A percentile compares a stretch with the other conserved stretches of the same genome.
Evolutionary conservation across 2,888 invertebrate genomes (phyloP).

Genomic region (Dicyrtoma fusca): DNA sequence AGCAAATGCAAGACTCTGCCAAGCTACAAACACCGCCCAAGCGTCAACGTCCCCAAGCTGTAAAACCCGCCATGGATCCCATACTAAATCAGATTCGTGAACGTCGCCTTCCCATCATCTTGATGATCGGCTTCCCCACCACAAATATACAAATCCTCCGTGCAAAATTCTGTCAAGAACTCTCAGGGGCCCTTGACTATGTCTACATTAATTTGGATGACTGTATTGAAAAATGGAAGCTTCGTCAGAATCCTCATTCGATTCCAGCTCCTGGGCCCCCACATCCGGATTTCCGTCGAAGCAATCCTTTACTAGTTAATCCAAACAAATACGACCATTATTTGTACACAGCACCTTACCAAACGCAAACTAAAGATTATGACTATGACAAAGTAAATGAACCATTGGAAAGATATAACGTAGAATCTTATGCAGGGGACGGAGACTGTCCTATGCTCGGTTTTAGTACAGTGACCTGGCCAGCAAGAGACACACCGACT

Average conservation of each 20-base stretch:
- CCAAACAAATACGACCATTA: no score
- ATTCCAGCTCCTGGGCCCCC: no score
- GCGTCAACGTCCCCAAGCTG: constrained; percentile 7
- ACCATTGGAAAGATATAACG: no score
- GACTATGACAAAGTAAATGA: no score
- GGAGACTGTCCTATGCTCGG: no score
- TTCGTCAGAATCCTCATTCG: constrained; percentile 22
- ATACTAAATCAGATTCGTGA: constrained; percentile 40
- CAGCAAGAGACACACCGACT: no score
- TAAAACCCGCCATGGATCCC: constrained; percentile 31
- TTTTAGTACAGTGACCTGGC: no score
- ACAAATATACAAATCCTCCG: constrained; percentile 34
- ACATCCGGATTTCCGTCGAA: no score
- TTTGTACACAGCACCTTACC: no score
- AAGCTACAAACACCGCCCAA: not conserved
- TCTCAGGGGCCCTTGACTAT: constrained; percentile 41
- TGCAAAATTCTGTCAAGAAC: constrained; percentile 40
- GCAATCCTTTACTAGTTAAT: no score
- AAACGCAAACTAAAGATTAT: not conserved
- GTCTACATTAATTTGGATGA: constrained; percentile 47
- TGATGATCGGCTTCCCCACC: constrained; percentile 46
- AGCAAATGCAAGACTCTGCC: constrained; percentile 4
- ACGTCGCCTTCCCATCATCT: constrained; percentile 43
- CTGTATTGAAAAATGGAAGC: constrained; percentile 43
- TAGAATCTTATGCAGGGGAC: no score